Percentiles rank a stretch among this genome's conserved stretches.
Conservation (phyloP, 2,113 vertebrate genomes). For the Takifugu flavidus region DNA sequence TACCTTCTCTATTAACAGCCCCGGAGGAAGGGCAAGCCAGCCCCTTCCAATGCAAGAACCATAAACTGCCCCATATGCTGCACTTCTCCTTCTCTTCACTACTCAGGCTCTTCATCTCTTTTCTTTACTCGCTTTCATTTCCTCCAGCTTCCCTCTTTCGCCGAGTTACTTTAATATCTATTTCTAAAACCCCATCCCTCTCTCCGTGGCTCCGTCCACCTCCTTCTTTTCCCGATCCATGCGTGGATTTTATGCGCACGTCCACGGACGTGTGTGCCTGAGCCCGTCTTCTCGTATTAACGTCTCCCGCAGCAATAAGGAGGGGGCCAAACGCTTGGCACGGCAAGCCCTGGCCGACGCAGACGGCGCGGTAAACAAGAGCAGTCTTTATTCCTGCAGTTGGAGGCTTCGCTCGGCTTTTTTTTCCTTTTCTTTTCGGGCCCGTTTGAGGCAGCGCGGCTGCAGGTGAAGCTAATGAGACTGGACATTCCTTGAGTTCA, state of each 20-base stretch:
- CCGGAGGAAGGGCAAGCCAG: slow-evolving; percentile 86
- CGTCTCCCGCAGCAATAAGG: slow-evolving; percentile 30
- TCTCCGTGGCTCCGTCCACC: slow-evolving; percentile 13
- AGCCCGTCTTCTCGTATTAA: slow-evolving; percentile 58
- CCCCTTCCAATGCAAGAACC: slow-evolving; percentile 81
- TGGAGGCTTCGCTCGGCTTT: slow-evolving; percentile 27
- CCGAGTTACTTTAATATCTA: neutral
- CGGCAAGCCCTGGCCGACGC: slow-evolving; percentile 30
- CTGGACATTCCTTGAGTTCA: slow-evolving; percentile 54
- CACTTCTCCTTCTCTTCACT: slow-evolving; percentile 78
- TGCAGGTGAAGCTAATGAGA: slow-evolving; percentile 62
- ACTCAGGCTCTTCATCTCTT: slow-evolving; percentile 23
- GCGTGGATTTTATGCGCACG: slow-evolving; percentile 11
- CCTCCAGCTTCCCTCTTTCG: neutral
- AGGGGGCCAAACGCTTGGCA: slow-evolving; percentile 42
- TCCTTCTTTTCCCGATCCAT: slow-evolving; percentile 2
- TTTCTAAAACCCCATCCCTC: neutral
- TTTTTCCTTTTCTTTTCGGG: slow-evolving; percentile 10
- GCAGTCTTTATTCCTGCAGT: slow-evolving; percentile 48
- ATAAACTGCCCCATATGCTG: slow-evolving; percentile 92
- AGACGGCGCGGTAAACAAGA: slow-evolving; percentile 55
- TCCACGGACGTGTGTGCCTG: slow-evolving; percentile 20
- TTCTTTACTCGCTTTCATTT: neutral
- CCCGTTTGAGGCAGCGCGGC: slow-evolving; percentile 24
- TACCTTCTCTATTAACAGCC: slow-evolving; percentile 99